Base-by-base conservation (phyloP, 2,888 invertebrate genomes). In the Polylopha cassiicola region DNA sequence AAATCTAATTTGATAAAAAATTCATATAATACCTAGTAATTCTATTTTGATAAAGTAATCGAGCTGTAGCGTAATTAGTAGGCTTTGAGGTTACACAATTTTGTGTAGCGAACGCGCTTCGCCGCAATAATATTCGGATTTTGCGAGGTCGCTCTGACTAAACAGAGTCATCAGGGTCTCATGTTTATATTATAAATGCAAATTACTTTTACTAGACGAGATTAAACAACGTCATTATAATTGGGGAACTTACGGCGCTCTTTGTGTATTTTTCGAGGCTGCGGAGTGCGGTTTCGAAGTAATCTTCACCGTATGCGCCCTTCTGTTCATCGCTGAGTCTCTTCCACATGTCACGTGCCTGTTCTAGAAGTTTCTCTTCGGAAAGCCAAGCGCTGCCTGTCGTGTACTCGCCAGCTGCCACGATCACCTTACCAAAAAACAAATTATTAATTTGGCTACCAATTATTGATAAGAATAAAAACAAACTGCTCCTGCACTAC, bases 301-400 rank as follows among this genome's bases (percentile, higher is more conserved):
- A 91, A 62, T 93, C 91, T 72, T 94, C 91, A 6, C 93, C 93
- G 65, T 94, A 95, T 49, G 92, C 90, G 18, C 89, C 88, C 58
- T 90, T 89, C 59, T 91, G 91, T 63, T 92, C 92, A 63, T 93
- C 93, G 53, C 92, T 91, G 39, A 90, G 88, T 54, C 95, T 77
- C 64, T 91, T 90, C 95, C 95, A 95, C 94, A 95, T 95, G 57
- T 92, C 90, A 45, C 90, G 89, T 3, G 94, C 94, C 77, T 89
- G 89, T 57, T 90, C 90, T 44, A 91, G 70, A 52, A 91, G 77
- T 48, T 89, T 87, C 44, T 86, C 88, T 51, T 93, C 92, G 10
- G 89, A 89, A 5, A 93, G 75, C 93, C 93, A 93, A 1, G 90
- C 89, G 53, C 89, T 92, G 61, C 95, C 94, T 0, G 93, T 92